Evolutionary conservation across 2,888 invertebrate species (phyloP), one percentile per base, ranked within the genome.

Genomic region (Erebia palarica): DNA sequence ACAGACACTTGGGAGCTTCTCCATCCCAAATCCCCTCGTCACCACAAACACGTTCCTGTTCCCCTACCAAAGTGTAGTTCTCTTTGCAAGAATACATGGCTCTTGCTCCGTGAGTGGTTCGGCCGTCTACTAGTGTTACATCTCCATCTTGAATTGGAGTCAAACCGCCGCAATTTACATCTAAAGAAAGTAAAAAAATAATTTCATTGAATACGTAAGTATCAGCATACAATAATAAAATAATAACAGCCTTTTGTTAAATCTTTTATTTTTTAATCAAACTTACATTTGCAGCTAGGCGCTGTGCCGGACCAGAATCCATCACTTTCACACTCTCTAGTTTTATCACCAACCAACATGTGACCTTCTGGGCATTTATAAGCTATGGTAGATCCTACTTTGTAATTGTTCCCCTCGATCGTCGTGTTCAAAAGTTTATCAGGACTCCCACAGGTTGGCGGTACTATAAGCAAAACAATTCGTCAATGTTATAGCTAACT

Each of bases 221-320:
- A 36, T 36, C 36, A 36, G 36, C 36, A 36, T 36, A 36, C 36
- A 36, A 36, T 5, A 36, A 36, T 7, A 0, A 36, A 36, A 36
- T 36, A 7, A 36, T 36, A 36, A 7, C 36, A 5, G 36, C 36
- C 36, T 36, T 51, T 64, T 53, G 13, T 53, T 53, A 7, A 14
- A 3, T 42, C 27, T 47, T 8, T 51, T 49, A 57, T 49, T 27
- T 49, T 66, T 8, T 42, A 58, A 61, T 16, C n/a, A 49, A 60
- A 89, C 95, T 95, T 94, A 98, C 98, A 98, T 95, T 96, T 97
- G 86, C 98, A 98, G 70, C 95, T 95, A 1, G 98, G 98, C 0
- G 98, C 96, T 1, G 89, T 84, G 2, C 96, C 97, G 53, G 96
- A 96, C 98, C 98, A 98, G 82, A 96, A 96, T 1, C 98, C 98